These are phyloP conservation scores for Julus scandinavius DNA, from an alignment of 2,888 invertebrate species.

Conservation along the genomic window DNA sequence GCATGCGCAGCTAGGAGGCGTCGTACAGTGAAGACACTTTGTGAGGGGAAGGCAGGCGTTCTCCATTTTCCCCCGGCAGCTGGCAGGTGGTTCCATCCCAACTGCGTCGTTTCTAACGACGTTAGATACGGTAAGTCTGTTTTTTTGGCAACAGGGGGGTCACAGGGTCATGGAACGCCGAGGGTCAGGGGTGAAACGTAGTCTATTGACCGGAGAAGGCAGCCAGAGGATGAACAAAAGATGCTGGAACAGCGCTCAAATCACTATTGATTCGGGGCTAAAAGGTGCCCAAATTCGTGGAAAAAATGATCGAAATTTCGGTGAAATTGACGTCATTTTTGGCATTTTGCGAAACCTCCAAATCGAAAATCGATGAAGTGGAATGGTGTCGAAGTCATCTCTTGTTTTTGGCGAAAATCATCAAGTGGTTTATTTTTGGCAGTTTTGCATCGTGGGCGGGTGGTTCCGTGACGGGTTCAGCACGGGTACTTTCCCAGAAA, in stretches of 20 bases:
- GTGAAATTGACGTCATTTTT: neutral
- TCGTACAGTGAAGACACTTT: neutral
- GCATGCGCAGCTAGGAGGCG: neutral
- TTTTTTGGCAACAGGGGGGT: neutral
- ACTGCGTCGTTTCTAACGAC: neutral
- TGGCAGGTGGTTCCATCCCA: slow-evolving; percentile 21
- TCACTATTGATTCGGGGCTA: neutral
- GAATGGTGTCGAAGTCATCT: neutral
- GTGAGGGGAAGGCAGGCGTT: neutral
- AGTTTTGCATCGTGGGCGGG: neutral
- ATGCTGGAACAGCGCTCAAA: neutral
- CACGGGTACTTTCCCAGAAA: neutral
- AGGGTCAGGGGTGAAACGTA: neutral
- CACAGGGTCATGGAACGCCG: neutral
- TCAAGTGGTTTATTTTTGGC: slow-evolving; percentile 20
- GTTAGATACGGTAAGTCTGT: neutral
- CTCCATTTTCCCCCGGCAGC: slow-evolving; percentile 33
- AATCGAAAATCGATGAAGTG: neutral
- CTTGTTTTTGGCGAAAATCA: neutral
- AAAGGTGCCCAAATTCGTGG: neutral
- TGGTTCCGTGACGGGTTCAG: neutral
- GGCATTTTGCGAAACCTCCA: neutral
- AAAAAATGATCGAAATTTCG: neutral
- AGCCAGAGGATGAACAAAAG: neutral
- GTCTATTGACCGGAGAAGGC: neutral